Conservation (phyloP, 2,888 invertebrate species). For the Sclerodermus sp. region DNA sequence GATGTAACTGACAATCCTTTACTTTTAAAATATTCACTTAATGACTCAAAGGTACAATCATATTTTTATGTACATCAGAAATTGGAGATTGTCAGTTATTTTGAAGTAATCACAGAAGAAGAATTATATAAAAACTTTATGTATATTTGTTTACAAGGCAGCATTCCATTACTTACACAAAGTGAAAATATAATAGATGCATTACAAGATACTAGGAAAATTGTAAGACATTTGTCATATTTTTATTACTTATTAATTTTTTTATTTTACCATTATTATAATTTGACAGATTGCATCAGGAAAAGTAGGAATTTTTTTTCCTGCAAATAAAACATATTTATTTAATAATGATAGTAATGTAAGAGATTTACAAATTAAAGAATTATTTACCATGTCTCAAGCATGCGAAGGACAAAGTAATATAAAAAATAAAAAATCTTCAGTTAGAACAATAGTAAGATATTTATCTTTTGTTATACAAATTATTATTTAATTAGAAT, state of each 20-base stretch:
- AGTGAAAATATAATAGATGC: conserved; percentile 60
- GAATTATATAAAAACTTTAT: conserved; percentile 72
- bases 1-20: conserved; percentile 81
- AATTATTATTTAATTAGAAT: not conserved
- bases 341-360: conserved; percentile 61
- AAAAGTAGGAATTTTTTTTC: conserved; percentile 71
- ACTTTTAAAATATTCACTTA: conserved; percentile 63
- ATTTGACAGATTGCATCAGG: conserved; percentile 67
- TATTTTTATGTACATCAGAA: conserved; percentile 74
- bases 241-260: not conserved
- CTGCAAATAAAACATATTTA: conserved; percentile 68
- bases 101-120: conserved; percentile 65
- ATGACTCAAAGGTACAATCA: conserved; percentile 65
- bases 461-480: not conserved
- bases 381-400: conserved; percentile 25
- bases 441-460: conserved; percentile 31
- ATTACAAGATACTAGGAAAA: conserved; percentile 70
- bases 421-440: conserved; percentile 26
- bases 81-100: conserved; percentile 66
- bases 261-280: not conserved
- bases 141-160: conserved; percentile 70
- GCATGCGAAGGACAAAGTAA: conserved; percentile 20
- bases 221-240: conserved; percentile 53
- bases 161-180: conserved; percentile 68
- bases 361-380: conserved; percentile 38